A percentile compares a stretch with the other conserved stretches of the same genome.
Evolutionary conservation across 2,797 vertebrate genomes (phyloP).

Genomic region (Pipistrellus nathusii): DNA sequence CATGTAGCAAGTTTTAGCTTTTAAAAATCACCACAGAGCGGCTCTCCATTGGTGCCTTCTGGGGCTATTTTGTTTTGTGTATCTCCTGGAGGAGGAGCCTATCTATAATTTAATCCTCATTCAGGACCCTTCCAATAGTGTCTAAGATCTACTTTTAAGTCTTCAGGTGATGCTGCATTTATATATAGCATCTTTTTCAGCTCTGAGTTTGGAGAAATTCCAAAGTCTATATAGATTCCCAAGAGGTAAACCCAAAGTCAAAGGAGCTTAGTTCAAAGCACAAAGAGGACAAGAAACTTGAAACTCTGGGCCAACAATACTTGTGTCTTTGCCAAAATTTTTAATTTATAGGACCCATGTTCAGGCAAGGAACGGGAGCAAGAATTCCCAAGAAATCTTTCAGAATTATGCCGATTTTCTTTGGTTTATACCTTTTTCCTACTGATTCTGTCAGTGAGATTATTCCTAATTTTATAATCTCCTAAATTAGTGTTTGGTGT

Average conservation of each 20-base stretch:
- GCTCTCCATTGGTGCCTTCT: background rate
- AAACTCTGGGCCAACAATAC: background rate
- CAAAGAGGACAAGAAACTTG: background rate
- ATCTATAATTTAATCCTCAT: background rate
- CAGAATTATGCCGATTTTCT: background rate
- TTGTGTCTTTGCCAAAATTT: background rate
- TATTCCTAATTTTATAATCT: background rate
- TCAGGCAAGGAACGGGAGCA: background rate
- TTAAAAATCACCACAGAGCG: background rate
- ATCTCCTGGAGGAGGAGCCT: background rate
- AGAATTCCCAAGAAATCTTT: background rate
- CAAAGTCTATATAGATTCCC: background rate
- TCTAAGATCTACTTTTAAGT: slow-evolving; percentile 26
- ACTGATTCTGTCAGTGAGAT: background rate
- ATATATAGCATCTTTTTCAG: background rate
- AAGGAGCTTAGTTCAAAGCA: background rate
- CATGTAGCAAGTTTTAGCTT: background rate
- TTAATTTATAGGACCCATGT: background rate
- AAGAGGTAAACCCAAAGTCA: background rate
- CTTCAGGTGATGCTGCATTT: background rate
- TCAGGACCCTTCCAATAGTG: background rate
- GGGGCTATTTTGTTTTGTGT: background rate
- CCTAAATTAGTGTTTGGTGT: background rate
- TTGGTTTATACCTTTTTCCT: background rate
- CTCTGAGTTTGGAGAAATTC: slow-evolving; percentile 16